Percentiles rank a stretch among this genome's conserved stretches.
Evolutionary conservation across 2,113 vertebrate species (phyloP).

Genomic region (Alethe castanea): DNA sequence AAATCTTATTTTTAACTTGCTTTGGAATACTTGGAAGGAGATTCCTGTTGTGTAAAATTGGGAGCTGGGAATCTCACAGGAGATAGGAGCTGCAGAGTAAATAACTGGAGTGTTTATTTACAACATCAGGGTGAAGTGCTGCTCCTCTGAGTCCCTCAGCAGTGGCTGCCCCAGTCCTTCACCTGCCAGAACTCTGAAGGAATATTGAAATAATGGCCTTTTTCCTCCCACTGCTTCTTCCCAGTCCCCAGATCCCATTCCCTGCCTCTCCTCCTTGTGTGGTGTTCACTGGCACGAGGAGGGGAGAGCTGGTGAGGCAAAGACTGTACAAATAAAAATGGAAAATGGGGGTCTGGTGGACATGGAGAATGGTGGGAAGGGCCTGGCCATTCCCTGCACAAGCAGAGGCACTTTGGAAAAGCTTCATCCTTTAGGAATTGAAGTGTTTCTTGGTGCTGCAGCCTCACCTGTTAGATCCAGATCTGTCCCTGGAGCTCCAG

Average conservation of each 20-base stretch:
- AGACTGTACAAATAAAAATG: background rate
- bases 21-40: background rate
- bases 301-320: background rate
- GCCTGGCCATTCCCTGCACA: background rate
- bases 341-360: background rate
- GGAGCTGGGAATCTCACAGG: background rate
- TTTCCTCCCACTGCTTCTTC: background rate
- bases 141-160: background rate
- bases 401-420: background rate
- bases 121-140: background rate
- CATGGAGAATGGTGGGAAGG: accelerated
- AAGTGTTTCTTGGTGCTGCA: background rate
- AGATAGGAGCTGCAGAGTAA: background rate
- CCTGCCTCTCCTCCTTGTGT: background rate
- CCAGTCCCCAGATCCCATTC: background rate
- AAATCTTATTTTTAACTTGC: background rate
- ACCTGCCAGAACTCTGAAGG: background rate
- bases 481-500: background rate
- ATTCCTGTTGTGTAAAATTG: background rate
- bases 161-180: background rate
- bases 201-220: background rate
- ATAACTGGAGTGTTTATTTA: background rate
- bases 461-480: background rate
- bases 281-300: background rate
- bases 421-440: background rate